These are phyloP conservation scores for Callorhinus ursinus DNA, from an alignment of 2,113 vertebrate species.

Conservation along the genomic window DNA sequence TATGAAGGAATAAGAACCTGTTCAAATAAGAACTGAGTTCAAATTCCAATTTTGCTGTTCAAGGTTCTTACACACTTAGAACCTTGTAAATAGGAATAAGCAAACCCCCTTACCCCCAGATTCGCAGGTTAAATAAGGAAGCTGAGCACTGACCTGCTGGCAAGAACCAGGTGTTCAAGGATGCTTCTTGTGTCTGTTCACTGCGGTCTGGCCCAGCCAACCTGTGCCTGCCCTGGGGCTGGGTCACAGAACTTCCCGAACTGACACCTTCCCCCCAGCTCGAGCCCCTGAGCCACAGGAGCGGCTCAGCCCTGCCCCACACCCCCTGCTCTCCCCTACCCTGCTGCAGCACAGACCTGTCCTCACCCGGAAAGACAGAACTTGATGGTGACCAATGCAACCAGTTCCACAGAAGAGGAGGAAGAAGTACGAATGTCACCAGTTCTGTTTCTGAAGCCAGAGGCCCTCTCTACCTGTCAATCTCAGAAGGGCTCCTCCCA, in stretches of 20 bases:
- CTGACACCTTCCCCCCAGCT: not conserved
- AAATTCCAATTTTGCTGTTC: not conserved
- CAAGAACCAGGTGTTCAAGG: not conserved
- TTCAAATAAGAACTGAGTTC: not conserved
- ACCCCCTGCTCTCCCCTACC: not conserved
- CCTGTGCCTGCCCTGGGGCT: too few species aligned
- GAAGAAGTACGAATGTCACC: not conserved
- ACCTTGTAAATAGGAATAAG: not conserved
- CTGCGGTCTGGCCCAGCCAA: not conserved
- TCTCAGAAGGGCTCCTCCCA: not conserved
- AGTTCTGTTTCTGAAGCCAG: not conserved
- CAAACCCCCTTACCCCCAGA: too few species aligned
- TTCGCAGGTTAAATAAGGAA: accelerated
- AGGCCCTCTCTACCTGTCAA: not conserved
- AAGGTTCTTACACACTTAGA: not conserved
- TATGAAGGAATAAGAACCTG: not conserved
- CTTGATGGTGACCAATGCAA: not conserved
- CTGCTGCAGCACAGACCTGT: not conserved
- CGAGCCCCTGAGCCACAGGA: not conserved
- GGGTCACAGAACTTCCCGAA: not conserved
- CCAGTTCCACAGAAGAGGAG: not conserved
- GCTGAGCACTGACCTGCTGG: not conserved
- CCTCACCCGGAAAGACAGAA: not conserved
- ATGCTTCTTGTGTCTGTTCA: not conserved
- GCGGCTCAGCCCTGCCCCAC: not conserved